These are phyloP conservation scores for Echeneis naucrates DNA, from an alignment of 2,797 vertebrate genomes.

Conservation along the genomic window DNA sequence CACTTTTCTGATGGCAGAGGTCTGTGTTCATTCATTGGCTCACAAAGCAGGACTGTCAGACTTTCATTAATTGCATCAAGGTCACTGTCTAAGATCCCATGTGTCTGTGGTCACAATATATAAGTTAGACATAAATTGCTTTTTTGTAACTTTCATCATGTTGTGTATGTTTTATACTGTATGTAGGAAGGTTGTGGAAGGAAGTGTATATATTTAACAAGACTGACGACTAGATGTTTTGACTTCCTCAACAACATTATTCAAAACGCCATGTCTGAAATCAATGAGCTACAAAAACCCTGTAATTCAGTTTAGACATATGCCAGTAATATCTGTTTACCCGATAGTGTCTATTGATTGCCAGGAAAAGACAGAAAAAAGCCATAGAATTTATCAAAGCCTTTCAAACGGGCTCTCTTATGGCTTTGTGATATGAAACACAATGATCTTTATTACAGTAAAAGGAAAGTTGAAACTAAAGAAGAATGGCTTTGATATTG, in stretches of 20 bases:
- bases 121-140: background rate
- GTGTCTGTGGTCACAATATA: background rate
- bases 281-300: slow-evolving; percentile 47
- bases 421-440: slow-evolving; percentile 53
- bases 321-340: slow-evolving; percentile 72
- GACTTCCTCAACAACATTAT: slow-evolving; percentile 41
- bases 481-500: slow-evolving; percentile 41
- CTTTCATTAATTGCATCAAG: slow-evolving; percentile 2
- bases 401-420: slow-evolving; percentile 45
- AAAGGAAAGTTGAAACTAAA: slow-evolving; percentile 65
- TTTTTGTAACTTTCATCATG: background rate
- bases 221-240: slow-evolving; percentile 2
- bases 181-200: background rate
- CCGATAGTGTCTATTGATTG: slow-evolving; percentile 71
- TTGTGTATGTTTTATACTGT: slow-evolving; percentile 1
- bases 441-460: slow-evolving; percentile 67
- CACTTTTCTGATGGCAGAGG: no score
- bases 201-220: slow-evolving; percentile 9
- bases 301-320: slow-evolving; percentile 66
- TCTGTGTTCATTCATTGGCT: no score
- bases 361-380: slow-evolving; percentile 52
- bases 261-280: slow-evolving; percentile 48
- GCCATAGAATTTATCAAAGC: slow-evolving; percentile 58
- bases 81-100: background rate
- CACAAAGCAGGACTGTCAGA: background rate